phyloP scores from a whole-genome alignment of 2,797 vertebrate genomes.

The Cyclura pinguis region DNA sequence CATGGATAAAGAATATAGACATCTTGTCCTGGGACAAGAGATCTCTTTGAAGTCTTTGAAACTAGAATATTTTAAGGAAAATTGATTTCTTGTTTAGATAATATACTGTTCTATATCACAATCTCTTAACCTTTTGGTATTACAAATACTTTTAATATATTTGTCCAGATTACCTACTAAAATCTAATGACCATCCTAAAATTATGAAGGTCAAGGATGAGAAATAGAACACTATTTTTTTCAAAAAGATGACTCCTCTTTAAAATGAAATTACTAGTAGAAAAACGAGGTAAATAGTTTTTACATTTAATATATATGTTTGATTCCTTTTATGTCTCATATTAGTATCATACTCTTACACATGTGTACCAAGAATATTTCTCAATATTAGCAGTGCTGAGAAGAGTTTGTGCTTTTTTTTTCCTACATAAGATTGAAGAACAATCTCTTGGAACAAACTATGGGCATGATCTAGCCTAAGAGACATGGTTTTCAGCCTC shows the following conservation, averaged over 20 bases:
- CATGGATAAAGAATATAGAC: conserved; percentile 36
- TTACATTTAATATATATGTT: neutral
- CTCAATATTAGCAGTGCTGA: too few relatives aligned
- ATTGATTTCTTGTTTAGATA: too few relatives aligned
- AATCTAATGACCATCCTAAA: conserved; percentile 71
- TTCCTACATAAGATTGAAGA: too few relatives aligned
- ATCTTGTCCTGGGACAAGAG: neutral
- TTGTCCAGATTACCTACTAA: conserved; percentile 61
- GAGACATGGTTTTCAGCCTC: too few relatives aligned
- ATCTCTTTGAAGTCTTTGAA: conserved; percentile 8
- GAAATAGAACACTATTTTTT: conserved; percentile 64
- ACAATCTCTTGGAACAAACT: too few relatives aligned
- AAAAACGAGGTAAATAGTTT: conserved; percentile 31
- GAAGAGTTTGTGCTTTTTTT: too few relatives aligned
- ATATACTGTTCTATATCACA: conserved; percentile 48
- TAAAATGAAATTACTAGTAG: conserved; percentile 52
- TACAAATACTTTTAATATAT: too few relatives aligned
- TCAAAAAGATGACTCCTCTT: conserved; percentile 57
- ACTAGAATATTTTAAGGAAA: fast-evolving
- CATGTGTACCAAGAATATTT: too few relatives aligned
- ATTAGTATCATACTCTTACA: neutral
- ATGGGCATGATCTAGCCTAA: too few relatives aligned
- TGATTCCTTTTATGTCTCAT: neutral
- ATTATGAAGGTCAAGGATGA: conserved; percentile 73
- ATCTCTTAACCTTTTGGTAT: conserved; percentile 69